These are phyloP conservation scores for Lomographa bimaculata DNA, from an alignment of 2,888 invertebrate genomes.

Conservation along the genomic window DNA sequence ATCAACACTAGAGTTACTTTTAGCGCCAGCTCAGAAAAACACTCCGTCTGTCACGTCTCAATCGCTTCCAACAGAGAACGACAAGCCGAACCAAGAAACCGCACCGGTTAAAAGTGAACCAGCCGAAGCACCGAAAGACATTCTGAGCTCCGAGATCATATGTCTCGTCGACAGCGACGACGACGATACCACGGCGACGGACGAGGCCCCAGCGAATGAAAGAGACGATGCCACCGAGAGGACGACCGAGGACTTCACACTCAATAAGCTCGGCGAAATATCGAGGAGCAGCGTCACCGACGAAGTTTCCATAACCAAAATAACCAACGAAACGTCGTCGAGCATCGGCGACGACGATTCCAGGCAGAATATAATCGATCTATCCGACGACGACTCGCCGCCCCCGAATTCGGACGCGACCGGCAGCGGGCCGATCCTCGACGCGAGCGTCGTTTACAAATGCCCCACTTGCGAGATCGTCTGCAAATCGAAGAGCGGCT, in stretches of 20 bases:
- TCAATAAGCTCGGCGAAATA: neutral
- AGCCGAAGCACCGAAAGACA: constrained; percentile 22
- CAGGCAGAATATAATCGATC: constrained; percentile 39
- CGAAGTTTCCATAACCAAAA: constrained; percentile 12
- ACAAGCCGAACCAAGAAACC: neutral
- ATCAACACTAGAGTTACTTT: neutral
- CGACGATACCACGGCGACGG: constrained; percentile 37
- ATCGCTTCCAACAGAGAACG: too few species aligned
- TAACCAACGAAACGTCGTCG: neutral
- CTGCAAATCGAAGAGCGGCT: constrained; percentile 33
- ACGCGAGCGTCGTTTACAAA: constrained; percentile 36
- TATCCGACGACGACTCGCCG: constrained; percentile 45
- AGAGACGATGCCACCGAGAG: neutral
- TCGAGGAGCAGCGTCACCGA: constrained; percentile 5
- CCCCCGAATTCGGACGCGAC: neutral
- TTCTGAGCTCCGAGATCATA: constrained; percentile 35
- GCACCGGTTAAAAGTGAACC: constrained; percentile 36
- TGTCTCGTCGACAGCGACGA: constrained; percentile 75
- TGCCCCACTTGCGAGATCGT: constrained; percentile 51
- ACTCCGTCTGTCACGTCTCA: too few species aligned
- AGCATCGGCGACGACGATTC: constrained; percentile 15
- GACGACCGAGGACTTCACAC: neutral
- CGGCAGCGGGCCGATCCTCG: neutral
- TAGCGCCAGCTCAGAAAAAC: neutral
- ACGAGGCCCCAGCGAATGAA: neutral